Evolutionary conservation across 2,113 vertebrate species (phyloP).

Genomic region (Zosterops hypoxanthus): DNA sequence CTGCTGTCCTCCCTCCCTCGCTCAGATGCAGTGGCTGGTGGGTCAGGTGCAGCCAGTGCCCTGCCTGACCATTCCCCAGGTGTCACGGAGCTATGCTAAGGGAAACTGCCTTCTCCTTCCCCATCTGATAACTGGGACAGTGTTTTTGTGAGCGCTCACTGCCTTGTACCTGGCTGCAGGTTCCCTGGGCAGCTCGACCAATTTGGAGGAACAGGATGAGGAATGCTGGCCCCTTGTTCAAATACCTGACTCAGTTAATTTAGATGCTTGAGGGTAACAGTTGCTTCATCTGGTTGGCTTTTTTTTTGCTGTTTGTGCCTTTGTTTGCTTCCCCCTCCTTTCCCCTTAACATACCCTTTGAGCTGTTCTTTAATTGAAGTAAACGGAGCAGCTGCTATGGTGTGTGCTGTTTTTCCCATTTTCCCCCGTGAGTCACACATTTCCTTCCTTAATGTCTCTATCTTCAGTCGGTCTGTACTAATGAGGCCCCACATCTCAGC

Average conservation of each 20-base stretch:
- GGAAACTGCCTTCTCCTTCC: background rate
- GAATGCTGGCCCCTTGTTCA: background rate
- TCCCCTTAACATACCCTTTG: constrained; percentile 70
- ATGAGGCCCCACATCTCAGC: constrained; percentile 71
- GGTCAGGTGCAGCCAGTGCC: background rate
- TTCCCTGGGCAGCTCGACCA: background rate
- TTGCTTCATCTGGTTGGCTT: constrained; percentile 41
- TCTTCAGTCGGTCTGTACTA: constrained; percentile 68
- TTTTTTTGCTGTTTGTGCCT: background rate
- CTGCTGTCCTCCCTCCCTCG: background rate
- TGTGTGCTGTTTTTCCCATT: constrained; percentile 69
- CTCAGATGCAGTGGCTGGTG: background rate
- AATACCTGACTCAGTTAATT: constrained; percentile 9
- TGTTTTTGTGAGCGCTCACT: rapidly evolving
- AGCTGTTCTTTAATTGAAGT: constrained; percentile 74
- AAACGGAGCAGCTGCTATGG: constrained; percentile 72
- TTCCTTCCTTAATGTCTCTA: constrained; percentile 75
- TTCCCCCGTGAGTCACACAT: constrained; percentile 72
- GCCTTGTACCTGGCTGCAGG: background rate
- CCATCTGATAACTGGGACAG: background rate
- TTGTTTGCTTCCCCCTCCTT: constrained; percentile 28
- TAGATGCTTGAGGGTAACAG: constrained; percentile 38
- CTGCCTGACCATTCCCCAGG: background rate
- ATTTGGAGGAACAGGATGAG: background rate
- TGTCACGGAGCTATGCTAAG: background rate